phyloP scores from a whole-genome alignment of 2,888 invertebrate genomes.

The Limnephilus auricula region DNA sequence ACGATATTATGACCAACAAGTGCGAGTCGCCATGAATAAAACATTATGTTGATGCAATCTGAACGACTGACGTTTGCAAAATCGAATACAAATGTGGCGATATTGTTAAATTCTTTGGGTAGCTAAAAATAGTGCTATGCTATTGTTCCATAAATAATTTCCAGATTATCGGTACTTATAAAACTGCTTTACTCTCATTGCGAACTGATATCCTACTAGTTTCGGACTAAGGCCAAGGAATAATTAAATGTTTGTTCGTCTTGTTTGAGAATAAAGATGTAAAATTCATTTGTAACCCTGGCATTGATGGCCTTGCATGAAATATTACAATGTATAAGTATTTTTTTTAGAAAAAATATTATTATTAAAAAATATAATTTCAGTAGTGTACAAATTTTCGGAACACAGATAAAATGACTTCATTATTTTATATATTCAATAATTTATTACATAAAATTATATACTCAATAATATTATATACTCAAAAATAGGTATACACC shows the following conservation, averaged over 20 bases:
- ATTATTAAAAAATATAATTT: too few species aligned
- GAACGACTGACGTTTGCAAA: constrained; percentile 52
- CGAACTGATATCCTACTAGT: not conserved
- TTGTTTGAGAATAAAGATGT: not conserved
- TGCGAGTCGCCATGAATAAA: constrained; percentile 60
- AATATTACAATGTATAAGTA: too few species aligned
- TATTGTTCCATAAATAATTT: constrained; percentile 2
- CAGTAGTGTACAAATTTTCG: too few species aligned
- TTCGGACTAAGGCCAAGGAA: not conserved
- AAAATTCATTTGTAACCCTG: too few species aligned
- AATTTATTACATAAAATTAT: too few species aligned
- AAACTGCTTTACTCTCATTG: not conserved
- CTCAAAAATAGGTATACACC: too few species aligned
- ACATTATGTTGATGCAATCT: constrained; percentile 39
- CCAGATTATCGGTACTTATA: not conserved
- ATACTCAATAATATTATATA: too few species aligned
- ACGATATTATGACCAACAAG: constrained; percentile 33
- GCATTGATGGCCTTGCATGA: too few species aligned
- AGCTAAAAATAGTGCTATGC: not conserved
- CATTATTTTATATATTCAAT: too few species aligned
- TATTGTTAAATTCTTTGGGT: constrained; percentile 22
- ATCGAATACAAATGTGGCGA: constrained; percentile 45
- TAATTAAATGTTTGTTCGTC: not conserved
- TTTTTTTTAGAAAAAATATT: too few species aligned
- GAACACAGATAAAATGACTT: too few species aligned